Conservation (phyloP, 2,797 vertebrate species). For the Molossus molossus region DNA sequence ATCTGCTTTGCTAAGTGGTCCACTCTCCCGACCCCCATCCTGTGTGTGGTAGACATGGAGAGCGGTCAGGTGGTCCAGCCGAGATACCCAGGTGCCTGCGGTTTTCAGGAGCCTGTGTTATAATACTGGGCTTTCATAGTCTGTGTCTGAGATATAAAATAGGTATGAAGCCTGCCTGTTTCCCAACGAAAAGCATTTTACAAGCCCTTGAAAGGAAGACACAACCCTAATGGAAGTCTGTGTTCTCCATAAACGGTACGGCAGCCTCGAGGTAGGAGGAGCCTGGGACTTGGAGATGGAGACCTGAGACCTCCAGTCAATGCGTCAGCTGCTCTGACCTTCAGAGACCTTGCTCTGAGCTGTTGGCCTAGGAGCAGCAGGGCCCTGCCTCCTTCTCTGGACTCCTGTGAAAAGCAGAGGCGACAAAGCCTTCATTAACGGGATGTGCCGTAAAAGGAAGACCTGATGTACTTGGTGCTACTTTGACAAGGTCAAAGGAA, state of each 20-base stretch:
- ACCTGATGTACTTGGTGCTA: not conserved
- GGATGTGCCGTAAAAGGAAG: not conserved
- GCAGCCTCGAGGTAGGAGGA: not conserved
- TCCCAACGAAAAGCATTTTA: not conserved
- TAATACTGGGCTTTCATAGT: not conserved
- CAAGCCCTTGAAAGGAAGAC: not conserved
- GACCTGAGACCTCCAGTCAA: no score
- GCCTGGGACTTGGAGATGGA: not conserved
- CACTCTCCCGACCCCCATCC: fast-evolving
- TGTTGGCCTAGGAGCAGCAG: fast-evolving
- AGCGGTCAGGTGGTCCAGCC: fast-evolving
- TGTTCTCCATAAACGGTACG: not conserved
- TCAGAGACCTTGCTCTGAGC: not conserved
- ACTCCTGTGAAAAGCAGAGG: not conserved
- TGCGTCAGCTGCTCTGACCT: not conserved
- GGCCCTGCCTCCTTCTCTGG: not conserved
- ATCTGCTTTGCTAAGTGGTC: fast-evolving
- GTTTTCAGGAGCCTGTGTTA: not conserved
- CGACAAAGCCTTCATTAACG: not conserved
- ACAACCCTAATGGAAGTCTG: fast-evolving
- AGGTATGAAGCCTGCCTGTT: not conserved
- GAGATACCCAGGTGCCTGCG: not conserved
- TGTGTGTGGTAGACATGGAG: fast-evolving
- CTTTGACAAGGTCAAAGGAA: not conserved
- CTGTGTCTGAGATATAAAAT: not conserved